Conservation (phyloP, 1,140 invertebrate genomes). For the Brachionus rubens region DNA sequence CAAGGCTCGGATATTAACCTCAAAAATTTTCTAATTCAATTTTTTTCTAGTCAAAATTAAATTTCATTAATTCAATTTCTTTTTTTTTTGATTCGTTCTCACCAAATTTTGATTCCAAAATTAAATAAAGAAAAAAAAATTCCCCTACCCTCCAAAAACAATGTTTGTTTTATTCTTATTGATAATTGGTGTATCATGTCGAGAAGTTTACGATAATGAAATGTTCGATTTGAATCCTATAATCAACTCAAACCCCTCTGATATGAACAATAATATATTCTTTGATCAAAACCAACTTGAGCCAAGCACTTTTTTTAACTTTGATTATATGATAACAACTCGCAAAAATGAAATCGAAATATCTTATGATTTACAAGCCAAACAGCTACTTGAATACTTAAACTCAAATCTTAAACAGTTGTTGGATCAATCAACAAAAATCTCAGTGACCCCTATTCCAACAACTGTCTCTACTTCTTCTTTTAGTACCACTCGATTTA, state of each 20-base stretch:
- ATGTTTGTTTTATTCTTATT: constrained; percentile 23
- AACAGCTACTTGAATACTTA: constrained; percentile 6
- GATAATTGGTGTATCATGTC: neutral
- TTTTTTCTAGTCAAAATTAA: too few relatives aligned
- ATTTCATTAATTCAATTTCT: too few relatives aligned
- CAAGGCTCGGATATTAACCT: too few relatives aligned
- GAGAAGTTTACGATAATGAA: neutral
- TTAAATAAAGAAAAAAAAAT: constrained; percentile 20
- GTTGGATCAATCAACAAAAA: neutral
- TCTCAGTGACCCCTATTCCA: neutral
- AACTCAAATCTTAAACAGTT: neutral
- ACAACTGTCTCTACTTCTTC: neutral
- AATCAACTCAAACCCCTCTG: neutral
- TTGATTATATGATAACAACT: neutral
- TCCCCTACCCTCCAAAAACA: neutral
- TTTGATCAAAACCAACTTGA: constrained; percentile 1
- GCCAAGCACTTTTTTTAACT: neutral
- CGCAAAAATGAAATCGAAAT: neutral
- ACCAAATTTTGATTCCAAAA: neutral
- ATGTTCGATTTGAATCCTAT: neutral
- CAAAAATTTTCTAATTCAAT: too few relatives aligned
- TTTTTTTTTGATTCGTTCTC: too few relatives aligned
- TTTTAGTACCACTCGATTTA: too few relatives aligned
- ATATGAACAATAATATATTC: neutral
- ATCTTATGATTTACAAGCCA: neutral